Base-by-base conservation (phyloP, 2,888 invertebrate genomes). In the Falcaria lacertinaria region DNA sequence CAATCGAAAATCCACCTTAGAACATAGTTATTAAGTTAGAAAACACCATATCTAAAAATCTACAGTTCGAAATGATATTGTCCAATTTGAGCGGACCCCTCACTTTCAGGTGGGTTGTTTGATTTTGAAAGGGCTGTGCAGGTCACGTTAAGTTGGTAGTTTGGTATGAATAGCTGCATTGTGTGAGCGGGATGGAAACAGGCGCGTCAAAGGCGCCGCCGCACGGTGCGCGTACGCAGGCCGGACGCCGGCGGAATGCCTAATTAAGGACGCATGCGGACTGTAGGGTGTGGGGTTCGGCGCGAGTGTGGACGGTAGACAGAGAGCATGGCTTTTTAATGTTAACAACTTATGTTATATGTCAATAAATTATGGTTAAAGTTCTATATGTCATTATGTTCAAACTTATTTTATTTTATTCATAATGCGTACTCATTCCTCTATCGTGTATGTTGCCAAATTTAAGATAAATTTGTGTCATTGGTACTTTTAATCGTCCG, bases 181-280 rank as follows among this genome's bases (percentile, higher is more conserved):
- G 87, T 82, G 79, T 42, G 84, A 86, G 80, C 54, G 75, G 66
- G 85, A 84, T 63, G 73, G 79, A 60, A 67, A 63, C 66, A 71
- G 57, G 56, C 56, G 57, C 62, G 74, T 83, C 88, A 88, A 88
- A 85, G 83, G 69, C 69, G 77, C 86, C 87, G 86, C 79, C 77
- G 74, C 69, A 65, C 69, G 57, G 54, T 74, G 83, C 79, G 81
- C 81, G 80, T 76, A 81, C 83, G 86, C 77, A 72, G 71, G 73
- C 81, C 86, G 80, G 84, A 84, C 85, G 86, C 80, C 73, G 66
- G 63, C 69, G 80, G 88, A 88, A 88, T 88, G 83, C 84, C 84
- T 88, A 88, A 88, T 88, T 88, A 87, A 86, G 83, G 78, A 84
- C 86, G 86, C 83, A 88, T 87, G 88, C 85, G 83, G 83, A 83